Percentiles rank a stretch among this genome's conserved stretches.
phyloP scores from a whole-genome alignment of 2,888 invertebrate species.

The Epiblema foenella region DNA sequence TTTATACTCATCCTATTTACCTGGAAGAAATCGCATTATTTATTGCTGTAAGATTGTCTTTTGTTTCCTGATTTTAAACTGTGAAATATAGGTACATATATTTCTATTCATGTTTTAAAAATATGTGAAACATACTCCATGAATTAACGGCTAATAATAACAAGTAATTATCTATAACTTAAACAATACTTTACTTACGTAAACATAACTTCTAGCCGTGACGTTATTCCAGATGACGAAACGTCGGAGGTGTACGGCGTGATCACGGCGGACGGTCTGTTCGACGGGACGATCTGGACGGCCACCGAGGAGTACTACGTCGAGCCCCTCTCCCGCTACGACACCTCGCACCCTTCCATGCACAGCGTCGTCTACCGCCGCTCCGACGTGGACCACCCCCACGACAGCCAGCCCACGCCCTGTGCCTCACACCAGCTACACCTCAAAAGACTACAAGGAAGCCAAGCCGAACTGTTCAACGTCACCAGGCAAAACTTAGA shows the following conservation, averaged over 20 bases:
- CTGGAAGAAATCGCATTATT: no score
- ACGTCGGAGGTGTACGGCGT: constrained; percentile 92
- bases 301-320: constrained; percentile 92
- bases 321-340: constrained; percentile 90
- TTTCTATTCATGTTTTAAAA: no score
- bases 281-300: constrained; percentile 95
- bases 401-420: constrained; percentile 65
- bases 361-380: constrained; percentile 94
- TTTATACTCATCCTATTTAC: no score
- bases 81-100: no score
- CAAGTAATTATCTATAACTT: no score
- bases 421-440: constrained; percentile 87
- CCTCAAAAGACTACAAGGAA: constrained; percentile 70
- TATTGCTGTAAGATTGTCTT: no score
- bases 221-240: constrained; percentile 89
- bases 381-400: constrained; percentile 88
- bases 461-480: constrained; percentile 72
- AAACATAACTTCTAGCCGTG: not conserved
- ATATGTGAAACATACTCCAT: no score
- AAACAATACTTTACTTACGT: no score
- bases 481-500: constrained; percentile 67
- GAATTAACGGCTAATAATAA: no score
- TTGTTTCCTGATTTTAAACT: no score
- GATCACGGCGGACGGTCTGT: constrained; percentile 93
- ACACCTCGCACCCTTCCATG: constrained; percentile 82